These are phyloP conservation scores for Piaya cayana DNA, from an alignment of 2,113 vertebrate genomes.

Conservation along the genomic window DNA sequence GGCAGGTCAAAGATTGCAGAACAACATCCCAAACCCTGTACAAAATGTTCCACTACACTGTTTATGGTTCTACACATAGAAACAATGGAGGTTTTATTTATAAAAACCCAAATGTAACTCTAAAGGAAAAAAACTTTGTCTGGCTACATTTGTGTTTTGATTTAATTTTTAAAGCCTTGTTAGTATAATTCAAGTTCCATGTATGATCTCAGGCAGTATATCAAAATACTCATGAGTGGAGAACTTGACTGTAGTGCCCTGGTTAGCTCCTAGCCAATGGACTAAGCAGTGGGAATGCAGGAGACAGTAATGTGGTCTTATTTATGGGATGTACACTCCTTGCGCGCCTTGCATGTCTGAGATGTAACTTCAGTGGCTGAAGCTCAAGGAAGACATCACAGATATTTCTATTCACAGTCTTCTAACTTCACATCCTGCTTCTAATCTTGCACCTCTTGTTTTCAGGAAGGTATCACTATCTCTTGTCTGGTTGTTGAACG, in stretches of 20 bases:
- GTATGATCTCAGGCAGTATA: not conserved
- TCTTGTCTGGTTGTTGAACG: not conserved
- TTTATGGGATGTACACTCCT: no score
- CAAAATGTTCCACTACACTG: not conserved
- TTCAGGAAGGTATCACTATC: not conserved
- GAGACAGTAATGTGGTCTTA: fast-evolving
- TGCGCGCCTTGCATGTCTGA: not conserved
- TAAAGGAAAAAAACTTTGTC: not conserved
- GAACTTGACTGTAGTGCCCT: not conserved
- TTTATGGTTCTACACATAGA: not conserved
- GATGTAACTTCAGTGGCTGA: not conserved
- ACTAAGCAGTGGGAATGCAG: not conserved
- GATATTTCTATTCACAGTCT: not conserved
- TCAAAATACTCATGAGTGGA: not conserved
- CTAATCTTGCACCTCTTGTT: not conserved
- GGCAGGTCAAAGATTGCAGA: not conserved
- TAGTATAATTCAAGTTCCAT: not conserved
- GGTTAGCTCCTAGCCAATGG: not conserved
- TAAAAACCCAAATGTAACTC: not conserved
- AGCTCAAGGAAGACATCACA: not conserved
- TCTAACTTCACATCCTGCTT: not conserved
- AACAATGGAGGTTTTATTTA: not conserved
- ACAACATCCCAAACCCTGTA: not conserved
- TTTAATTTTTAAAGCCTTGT: not conserved
- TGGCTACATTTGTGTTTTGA: not conserved